phyloP scores from a whole-genome alignment of 2,113 vertebrate species.

The Meles meles region DNA sequence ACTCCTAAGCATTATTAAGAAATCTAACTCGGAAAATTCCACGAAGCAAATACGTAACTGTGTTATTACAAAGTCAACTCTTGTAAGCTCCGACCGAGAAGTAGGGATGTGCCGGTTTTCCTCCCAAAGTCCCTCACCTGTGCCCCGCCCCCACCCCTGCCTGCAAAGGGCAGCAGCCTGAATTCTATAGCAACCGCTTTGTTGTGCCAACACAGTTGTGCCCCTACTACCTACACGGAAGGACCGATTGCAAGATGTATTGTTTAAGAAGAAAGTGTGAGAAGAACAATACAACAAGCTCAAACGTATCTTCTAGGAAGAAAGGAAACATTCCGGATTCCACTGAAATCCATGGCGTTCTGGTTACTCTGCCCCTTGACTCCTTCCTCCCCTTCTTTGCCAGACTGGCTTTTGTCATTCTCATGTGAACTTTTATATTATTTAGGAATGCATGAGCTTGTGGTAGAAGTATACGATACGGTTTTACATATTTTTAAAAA shows the following conservation, averaged over 20 bases:
- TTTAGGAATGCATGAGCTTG: neutral
- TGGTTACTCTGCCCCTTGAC: too few relatives aligned
- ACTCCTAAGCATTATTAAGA: neutral
- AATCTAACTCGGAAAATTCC: neutral
- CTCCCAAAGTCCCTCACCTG: neutral
- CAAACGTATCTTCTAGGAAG: neutral
- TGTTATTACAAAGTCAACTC: neutral
- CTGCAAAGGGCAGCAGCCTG: neutral
- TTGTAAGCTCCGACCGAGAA: neutral
- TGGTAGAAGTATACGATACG: too few relatives aligned
- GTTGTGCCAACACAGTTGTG: neutral
- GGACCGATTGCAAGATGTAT: neutral
- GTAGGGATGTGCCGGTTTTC: neutral
- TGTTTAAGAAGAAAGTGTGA: neutral
- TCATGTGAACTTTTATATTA: neutral
- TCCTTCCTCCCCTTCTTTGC: neutral
- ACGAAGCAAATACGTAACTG: neutral
- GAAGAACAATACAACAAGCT: neutral
- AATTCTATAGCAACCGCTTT: neutral
- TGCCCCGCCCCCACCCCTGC: too few relatives aligned
- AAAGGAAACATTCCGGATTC: neutral
- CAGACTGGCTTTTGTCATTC: neutral
- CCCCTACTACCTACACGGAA: neutral
- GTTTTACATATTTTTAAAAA: too few relatives aligned
- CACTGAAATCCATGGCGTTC: neutral